Evolutionary conservation across 92 coral and sea anemone species (phyloP).

Genomic region (Siderastrea siderea): DNA sequence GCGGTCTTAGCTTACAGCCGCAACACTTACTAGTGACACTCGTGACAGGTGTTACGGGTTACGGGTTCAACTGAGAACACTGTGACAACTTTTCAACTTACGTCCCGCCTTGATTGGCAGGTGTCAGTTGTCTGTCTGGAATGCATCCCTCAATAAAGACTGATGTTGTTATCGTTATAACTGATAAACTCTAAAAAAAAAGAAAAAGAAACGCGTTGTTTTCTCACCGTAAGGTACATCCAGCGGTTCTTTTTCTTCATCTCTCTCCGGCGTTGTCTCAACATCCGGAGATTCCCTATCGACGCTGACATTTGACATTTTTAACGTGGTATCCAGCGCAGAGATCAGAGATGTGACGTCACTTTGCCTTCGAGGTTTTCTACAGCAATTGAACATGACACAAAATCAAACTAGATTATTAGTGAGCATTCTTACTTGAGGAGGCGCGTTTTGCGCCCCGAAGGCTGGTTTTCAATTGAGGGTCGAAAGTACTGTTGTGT

Average conservation of each 20-base stretch:
- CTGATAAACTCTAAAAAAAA: background rate
- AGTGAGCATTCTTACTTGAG: background rate
- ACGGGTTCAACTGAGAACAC: too few relatives aligned
- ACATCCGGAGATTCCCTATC: conserved; percentile 91
- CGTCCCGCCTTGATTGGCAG: too few relatives aligned
- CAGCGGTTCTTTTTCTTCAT: conserved; percentile 31
- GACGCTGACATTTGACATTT: conserved; percentile 61
- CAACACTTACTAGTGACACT: too few relatives aligned
- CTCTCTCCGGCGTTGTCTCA: conserved; percentile 64
- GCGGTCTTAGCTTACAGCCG: too few relatives aligned
- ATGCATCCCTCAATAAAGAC: too few relatives aligned
- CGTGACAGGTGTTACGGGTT: too few relatives aligned
- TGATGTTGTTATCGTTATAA: too few relatives aligned
- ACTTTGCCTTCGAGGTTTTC: conserved; percentile 76
- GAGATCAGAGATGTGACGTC: conserved; percentile 90
- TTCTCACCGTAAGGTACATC: conserved; percentile 72
- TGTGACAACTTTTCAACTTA: too few relatives aligned
- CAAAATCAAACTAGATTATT: background rate
- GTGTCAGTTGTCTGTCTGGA: too few relatives aligned
- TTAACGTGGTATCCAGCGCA: conserved; percentile 90
- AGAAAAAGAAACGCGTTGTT: background rate
- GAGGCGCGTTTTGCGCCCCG: too few relatives aligned
- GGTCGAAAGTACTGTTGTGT: too few relatives aligned
- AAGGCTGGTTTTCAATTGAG: too few relatives aligned
- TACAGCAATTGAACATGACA: background rate